phyloP scores from a whole-genome alignment of 2,797 vertebrate species.

The Erethizon dorsatum region DNA sequence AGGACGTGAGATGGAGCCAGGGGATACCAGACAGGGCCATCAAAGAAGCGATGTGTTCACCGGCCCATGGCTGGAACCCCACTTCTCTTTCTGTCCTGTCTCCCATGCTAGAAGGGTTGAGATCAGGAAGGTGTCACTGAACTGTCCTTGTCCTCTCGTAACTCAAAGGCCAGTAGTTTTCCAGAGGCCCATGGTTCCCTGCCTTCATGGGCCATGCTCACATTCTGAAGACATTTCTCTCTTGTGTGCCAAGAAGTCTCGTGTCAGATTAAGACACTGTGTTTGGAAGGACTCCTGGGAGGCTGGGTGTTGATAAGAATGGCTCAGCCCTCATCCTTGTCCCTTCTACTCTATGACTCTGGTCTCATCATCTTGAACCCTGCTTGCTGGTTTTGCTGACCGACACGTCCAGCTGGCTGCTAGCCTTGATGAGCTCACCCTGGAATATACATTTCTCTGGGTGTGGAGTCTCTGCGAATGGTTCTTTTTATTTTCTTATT shows the following conservation, averaged over 20 bases:
- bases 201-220: background rate
- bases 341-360: background rate
- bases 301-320: fast-evolving
- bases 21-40: no score
- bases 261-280: background rate
- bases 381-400: background rate
- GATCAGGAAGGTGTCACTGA: fast-evolving
- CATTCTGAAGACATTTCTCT: background rate
- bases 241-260: background rate
- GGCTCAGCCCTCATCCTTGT: fast-evolving
- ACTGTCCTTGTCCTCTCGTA: background rate
- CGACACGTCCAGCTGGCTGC: background rate
- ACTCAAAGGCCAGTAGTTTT: background rate
- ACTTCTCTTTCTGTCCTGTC: fast-evolving
- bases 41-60: background rate
- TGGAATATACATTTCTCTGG: background rate
- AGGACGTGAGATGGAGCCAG: no score
- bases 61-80: fast-evolving
- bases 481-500: background rate
- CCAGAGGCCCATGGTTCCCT: background rate
- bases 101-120: background rate
- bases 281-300: background rate
- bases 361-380: background rate
- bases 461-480: background rate
- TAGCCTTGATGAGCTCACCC: background rate